Conservation (phyloP, 2,888 invertebrate genomes). For the Mesorhabditis sp. region DNA sequence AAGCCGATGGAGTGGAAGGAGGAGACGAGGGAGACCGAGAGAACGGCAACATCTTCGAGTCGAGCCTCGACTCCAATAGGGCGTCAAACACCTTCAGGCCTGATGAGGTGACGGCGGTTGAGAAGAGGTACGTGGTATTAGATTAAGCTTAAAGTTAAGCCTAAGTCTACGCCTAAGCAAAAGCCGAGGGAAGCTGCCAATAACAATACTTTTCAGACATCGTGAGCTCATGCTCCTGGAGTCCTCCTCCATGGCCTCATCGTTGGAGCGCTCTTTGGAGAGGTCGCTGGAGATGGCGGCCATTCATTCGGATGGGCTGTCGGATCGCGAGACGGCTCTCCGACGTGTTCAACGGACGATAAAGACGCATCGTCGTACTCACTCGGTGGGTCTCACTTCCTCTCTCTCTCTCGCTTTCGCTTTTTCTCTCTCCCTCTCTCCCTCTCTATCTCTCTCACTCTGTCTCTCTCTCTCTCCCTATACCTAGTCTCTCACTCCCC, state of each 20-base stretch:
- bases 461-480: too few relatives aligned
- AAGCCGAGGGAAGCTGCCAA: too few relatives aligned
- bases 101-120: neutral
- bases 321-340: conserved; percentile 52
- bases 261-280: conserved; percentile 49
- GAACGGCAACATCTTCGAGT: neutral
- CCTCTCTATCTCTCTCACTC: neutral
- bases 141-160: neutral
- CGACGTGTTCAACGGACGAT: conserved; percentile 42
- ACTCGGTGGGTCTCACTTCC: conserved; percentile 19
- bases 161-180: too few relatives aligned
- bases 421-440: neutral
- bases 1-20: conserved; percentile 9
- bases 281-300: conserved; percentile 49
- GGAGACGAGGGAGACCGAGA: conserved; percentile 7
- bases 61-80: neutral
- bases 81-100: neutral
- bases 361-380: conserved; percentile 45
- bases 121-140: neutral
- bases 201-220: neutral
- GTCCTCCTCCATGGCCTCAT: conserved; percentile 43
- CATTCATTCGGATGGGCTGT: conserved; percentile 51
- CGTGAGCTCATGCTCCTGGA: conserved; percentile 18
- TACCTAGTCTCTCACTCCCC: too few relatives aligned
- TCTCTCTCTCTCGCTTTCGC: too few relatives aligned